These are phyloP conservation scores for Tipula unca DNA, from an alignment of 2,888 invertebrate genomes.

Conservation along the genomic window DNA sequence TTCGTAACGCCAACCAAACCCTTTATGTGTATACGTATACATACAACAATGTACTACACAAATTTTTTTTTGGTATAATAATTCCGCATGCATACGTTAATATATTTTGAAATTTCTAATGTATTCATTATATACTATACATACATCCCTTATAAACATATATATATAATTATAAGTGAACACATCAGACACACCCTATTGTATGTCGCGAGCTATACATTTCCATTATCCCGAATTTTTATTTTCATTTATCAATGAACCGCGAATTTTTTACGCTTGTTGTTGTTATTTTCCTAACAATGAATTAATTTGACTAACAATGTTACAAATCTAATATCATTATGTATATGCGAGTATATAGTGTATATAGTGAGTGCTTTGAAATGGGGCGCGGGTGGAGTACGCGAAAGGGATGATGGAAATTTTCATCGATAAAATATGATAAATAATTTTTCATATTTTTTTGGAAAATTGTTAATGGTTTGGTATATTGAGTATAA, in stretches of 20 bases:
- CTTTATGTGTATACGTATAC: too few relatives aligned
- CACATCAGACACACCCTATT: neutral
- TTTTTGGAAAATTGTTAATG: neutral
- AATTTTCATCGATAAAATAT: constrained; percentile 8
- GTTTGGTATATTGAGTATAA: neutral
- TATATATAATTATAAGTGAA: neutral
- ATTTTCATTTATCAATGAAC: neutral
- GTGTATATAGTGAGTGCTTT: neutral
- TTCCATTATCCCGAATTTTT: neutral
- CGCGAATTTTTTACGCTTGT: neutral
- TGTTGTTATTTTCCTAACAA: neutral
- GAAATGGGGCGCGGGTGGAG: too few relatives aligned
- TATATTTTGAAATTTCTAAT: neutral
- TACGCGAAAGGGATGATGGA: neutral
- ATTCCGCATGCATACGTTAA: too few relatives aligned
- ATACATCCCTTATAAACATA: neutral
- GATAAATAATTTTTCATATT: neutral
- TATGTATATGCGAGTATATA: neutral
- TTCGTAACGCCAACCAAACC: too few relatives aligned
- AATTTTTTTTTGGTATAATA: too few relatives aligned
- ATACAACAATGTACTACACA: too few relatives aligned
- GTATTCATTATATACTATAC: neutral
- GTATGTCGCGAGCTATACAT: neutral
- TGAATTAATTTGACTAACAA: constrained; percentile 8
- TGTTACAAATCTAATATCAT: neutral